phyloP scores from a whole-genome alignment of 2,888 invertebrate genomes.

The Phorcus lineatus region DNA sequence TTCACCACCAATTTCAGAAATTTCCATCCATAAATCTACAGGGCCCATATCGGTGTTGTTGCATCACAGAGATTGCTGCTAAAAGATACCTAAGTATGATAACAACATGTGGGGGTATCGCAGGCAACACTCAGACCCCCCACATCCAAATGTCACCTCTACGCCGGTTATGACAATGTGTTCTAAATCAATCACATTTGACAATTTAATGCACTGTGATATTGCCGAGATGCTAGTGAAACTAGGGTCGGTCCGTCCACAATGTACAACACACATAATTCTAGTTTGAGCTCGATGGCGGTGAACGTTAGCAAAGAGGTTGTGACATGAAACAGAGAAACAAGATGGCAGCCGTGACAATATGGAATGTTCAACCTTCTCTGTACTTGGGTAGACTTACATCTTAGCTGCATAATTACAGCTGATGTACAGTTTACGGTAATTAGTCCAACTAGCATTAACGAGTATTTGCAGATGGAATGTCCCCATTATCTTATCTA shows the following conservation, averaged over 20 bases:
- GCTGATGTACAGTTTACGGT: neutral
- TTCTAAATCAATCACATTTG: slow-evolving; percentile 15
- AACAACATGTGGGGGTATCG: neutral
- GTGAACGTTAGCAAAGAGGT: neutral
- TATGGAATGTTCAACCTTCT: neutral
- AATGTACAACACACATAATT: neutral
- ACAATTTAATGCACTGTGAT: slow-evolving; percentile 19
- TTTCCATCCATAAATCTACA: neutral
- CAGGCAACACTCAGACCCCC: neutral
- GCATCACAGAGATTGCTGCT: neutral
- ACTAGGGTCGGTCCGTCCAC: neutral
- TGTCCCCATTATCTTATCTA: no score
- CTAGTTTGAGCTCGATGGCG: neutral
- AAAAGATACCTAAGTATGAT: neutral
- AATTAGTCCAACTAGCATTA: neutral
- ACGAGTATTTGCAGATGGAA: neutral
- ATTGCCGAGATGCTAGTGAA: neutral
- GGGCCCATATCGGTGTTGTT: neutral
- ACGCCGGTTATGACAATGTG: neutral
- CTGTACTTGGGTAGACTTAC: neutral
- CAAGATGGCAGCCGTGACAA: neutral
- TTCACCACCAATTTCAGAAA: neutral
- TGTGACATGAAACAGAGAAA: neutral
- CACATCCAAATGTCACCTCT: neutral
- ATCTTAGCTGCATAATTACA: neutral